A percentile compares a stretch with the other conserved stretches of the same genome.
phyloP scores from a whole-genome alignment of 2,113 vertebrate genomes.

The Chlorodrepanis virens region DNA sequence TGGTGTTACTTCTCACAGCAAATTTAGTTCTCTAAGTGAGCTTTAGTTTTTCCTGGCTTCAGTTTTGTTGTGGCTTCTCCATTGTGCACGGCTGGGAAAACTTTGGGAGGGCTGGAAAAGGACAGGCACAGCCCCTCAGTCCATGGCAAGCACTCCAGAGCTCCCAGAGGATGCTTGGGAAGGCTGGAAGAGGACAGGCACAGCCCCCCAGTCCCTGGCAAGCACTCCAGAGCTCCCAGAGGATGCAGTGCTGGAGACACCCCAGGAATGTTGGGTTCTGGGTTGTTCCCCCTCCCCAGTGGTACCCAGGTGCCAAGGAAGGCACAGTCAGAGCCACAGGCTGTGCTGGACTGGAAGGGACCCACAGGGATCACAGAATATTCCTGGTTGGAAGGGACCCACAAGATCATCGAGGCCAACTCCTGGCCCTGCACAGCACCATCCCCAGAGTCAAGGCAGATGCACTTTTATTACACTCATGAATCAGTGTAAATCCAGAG shows the following conservation, averaged over 20 bases:
- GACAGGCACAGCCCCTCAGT: too few relatives aligned
- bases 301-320: background rate
- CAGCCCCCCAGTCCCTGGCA: too few relatives aligned
- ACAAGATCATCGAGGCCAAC: accelerated
- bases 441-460: background rate
- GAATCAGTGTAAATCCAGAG: background rate
- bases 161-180: background rate
- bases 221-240: too few relatives aligned
- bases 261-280: accelerated
- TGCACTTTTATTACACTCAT: background rate
- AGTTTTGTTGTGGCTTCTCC: too few relatives aligned
- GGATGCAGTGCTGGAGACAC: accelerated
- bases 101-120: too few relatives aligned
- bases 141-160: too few relatives aligned
- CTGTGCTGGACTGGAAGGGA: background rate
- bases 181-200: background rate
- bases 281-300: accelerated
- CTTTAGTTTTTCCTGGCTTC: background rate
- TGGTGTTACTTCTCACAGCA: accelerated
- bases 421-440: background rate
- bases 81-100: too few relatives aligned
- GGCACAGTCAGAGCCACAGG: background rate
- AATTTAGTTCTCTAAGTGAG: background rate
- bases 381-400: background rate
- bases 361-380: background rate